phyloP scores from a whole-genome alignment of 2,113 vertebrate genomes.

The Bubalus kerabau region DNA sequence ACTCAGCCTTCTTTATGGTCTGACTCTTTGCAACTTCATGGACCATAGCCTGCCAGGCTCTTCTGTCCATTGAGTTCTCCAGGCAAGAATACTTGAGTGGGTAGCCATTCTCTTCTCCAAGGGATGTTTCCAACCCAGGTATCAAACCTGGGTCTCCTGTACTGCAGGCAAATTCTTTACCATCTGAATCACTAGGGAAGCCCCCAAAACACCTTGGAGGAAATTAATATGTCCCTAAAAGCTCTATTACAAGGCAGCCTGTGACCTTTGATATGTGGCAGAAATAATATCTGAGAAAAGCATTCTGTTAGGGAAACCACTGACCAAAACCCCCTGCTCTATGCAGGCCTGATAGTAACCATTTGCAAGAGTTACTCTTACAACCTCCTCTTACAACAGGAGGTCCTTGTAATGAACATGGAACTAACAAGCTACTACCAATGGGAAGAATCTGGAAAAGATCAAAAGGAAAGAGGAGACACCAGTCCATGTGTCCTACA shows the following conservation, averaged over 20 bases:
- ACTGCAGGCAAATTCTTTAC: not conserved
- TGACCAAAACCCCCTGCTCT: not conserved
- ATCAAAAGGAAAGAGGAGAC: not conserved
- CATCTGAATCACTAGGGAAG: not conserved
- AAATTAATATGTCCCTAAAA: not conserved
- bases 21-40: not conserved
- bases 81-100: not conserved
- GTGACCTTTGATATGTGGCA: constrained; percentile 43
- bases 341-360: not conserved
- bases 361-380: not conserved
- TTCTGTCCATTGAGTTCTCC: not conserved
- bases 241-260: constrained; percentile 14
- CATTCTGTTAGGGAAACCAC: not conserved
- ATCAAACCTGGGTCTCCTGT: not conserved
- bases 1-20: not conserved
- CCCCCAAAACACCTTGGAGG: not conserved
- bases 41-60: not conserved
- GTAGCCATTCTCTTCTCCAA: not conserved
- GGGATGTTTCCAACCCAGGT: not conserved
- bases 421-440: not conserved
- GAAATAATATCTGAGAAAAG: constrained; percentile 48
- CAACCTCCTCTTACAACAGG: not conserved
- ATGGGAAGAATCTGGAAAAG: not conserved
- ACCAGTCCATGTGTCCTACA: accelerated
- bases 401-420: not conserved